Evolutionary conservation across 2,113 vertebrate genomes (phyloP).

Genomic region (Piaya cayana): DNA sequence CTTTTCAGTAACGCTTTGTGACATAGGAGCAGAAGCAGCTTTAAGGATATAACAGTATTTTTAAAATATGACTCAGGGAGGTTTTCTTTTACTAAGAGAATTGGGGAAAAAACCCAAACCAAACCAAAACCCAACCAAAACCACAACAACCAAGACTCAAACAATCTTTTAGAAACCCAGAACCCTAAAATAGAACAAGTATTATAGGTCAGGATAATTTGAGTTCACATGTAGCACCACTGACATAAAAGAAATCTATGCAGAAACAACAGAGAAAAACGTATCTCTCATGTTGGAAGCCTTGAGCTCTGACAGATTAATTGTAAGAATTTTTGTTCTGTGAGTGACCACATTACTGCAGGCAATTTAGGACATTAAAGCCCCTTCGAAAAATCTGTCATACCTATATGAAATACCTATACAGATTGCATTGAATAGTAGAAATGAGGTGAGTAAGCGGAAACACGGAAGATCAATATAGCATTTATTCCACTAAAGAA

Average conservation of each 20-base stretch:
- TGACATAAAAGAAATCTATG: conserved; percentile 8
- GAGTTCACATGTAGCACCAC: background rate
- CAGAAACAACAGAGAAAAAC: background rate
- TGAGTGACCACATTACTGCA: background rate
- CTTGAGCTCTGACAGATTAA: background rate
- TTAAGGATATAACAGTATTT: conserved; percentile 32
- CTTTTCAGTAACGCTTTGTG: conserved; percentile 52
- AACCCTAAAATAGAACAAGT: conserved; percentile 51
- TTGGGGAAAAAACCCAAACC: too few species aligned
- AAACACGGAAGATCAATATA: background rate
- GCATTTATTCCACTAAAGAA: background rate
- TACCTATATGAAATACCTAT: background rate
- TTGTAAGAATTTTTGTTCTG: background rate
- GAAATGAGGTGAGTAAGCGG: background rate
- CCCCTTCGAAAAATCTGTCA: background rate
- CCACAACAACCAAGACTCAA: background rate
- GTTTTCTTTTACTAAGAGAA: conserved; percentile 47
- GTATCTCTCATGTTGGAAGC: background rate
- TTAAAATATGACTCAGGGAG: conserved; percentile 46
- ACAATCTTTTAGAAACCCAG: conserved; percentile 21
- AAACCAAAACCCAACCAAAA: background rate
- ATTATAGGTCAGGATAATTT: conserved; percentile 60
- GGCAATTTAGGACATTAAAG: background rate
- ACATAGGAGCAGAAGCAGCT: conserved; percentile 31
- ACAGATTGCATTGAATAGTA: background rate